phyloP scores from a whole-genome alignment of 2,113 vertebrate genomes.

The Melanotaenia duboulayi region DNA sequence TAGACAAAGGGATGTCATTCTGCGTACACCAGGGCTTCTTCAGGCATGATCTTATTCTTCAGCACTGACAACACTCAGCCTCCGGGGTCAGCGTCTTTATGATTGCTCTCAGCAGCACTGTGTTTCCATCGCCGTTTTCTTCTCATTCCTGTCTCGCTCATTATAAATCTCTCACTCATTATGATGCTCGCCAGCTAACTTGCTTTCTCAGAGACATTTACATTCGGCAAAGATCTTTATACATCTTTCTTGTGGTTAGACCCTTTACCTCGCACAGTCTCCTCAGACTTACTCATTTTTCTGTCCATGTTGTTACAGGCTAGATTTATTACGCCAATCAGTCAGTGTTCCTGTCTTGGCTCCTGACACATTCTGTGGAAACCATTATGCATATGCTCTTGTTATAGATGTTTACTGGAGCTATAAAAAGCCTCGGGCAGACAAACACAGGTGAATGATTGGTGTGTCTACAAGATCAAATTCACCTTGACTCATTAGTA shows the following conservation, averaged over 20 bases:
- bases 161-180: constrained; percentile 66
- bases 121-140: constrained; percentile 18
- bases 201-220: constrained; percentile 38
- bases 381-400: constrained; percentile 66
- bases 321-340: constrained; percentile 68
- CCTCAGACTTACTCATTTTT: constrained; percentile 27
- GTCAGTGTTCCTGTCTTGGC: constrained; percentile 56
- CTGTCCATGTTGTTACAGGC: constrained; percentile 61
- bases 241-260: constrained; percentile 30
- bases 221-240: constrained; percentile 43
- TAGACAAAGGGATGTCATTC: constrained; percentile 40
- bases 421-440: constrained; percentile 32
- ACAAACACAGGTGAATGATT: constrained; percentile 48
- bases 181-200: constrained; percentile 50
- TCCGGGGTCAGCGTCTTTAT: constrained; percentile 53
- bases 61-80: constrained; percentile 67
- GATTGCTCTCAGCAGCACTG: constrained; percentile 45
- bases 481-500: constrained; percentile 37
- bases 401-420: constrained; percentile 42
- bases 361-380: constrained; percentile 58
- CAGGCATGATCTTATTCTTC: constrained; percentile 53
- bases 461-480: constrained; percentile 41
- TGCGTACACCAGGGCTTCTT: constrained; percentile 36
- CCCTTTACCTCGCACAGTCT: constrained; percentile 28
- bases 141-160: constrained; percentile 42